Evolutionary conservation across 2,113 vertebrate genomes (phyloP), one percentile per base, ranked within the genome.

Genomic region (Jaculus jaculus): DNA sequence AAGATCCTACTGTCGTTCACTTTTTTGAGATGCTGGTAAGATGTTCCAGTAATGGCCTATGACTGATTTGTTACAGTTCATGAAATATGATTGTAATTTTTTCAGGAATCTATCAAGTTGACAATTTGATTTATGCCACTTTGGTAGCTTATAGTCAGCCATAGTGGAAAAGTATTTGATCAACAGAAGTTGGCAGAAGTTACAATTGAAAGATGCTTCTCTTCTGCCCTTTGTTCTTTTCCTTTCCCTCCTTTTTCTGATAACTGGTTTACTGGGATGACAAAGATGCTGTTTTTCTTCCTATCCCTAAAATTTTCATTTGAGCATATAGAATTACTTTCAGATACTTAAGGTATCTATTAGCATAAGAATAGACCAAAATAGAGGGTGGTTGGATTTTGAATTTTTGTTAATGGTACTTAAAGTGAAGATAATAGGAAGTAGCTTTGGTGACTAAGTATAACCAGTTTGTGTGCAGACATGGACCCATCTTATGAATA

Each of bases 31-130:
- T 77, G 65, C 37, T 37, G 37, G 15, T 66, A 66, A 2, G 7
- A 71, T 73, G 26, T 30, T 93, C 7, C 1, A 60, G 21, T 26
- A 7, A 9, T 0, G 1, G 93, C 30, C 54, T 39, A 11, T 28
- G 61, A 4, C 11, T 90, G 10, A 3, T 89, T 83, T 68, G 63
- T 30, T 32, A 2, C 78, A 84, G 63, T 10, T 91, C 54, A 42
- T 71, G 37, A 87, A 71, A 92, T 20, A 82, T 12, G 24, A 79
- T 24, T 63, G 24, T 75, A 80, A 77, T 77, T 75, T 83, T 84
- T 80, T 92, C 51, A 47, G 11, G 20, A 91, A 84, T 78, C 51
- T 89, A 89, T 11, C 21, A 71, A 80, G 63, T 92, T 68, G 34
- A 39, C 21, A 71, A 80, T 58, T 92, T 68, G 34, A 39, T 71